These are phyloP conservation scores for Morbakka virulenta DNA, from an alignment of 30 jellyfish, hydroid and myxozoan genomes.

Conservation along the genomic window DNA sequence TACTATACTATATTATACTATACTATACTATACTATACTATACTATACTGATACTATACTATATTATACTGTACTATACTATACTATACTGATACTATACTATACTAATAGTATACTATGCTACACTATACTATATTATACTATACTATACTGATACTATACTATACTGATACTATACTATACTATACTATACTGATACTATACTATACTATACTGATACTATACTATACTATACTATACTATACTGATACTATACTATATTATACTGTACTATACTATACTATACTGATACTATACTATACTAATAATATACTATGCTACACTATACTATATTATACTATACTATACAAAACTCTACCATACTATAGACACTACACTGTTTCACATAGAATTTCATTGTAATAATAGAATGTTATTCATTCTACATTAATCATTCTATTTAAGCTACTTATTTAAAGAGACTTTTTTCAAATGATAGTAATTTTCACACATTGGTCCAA, in stretches of 20 bases:
- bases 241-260: neutral
- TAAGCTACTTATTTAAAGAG: no score
- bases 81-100: no score
- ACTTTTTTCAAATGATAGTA: no score
- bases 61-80: no score
- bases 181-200: neutral
- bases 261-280: neutral
- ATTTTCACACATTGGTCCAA: no score
- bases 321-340: neutral
- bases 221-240: neutral
- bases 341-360: neutral
- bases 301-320: neutral
- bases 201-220: neutral
- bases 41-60: no score
- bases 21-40: no score
- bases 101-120: neutral
- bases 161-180: neutral
- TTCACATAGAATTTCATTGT: no score
- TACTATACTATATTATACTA: no score
- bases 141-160: neutral
- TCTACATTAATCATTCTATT: no score
- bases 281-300: neutral
- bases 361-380: neutral
- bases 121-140: neutral
- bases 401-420: no score